Evolutionary conservation across 1,140 invertebrate genomes (phyloP).

Genomic region (Drosophila pectinifera): DNA sequence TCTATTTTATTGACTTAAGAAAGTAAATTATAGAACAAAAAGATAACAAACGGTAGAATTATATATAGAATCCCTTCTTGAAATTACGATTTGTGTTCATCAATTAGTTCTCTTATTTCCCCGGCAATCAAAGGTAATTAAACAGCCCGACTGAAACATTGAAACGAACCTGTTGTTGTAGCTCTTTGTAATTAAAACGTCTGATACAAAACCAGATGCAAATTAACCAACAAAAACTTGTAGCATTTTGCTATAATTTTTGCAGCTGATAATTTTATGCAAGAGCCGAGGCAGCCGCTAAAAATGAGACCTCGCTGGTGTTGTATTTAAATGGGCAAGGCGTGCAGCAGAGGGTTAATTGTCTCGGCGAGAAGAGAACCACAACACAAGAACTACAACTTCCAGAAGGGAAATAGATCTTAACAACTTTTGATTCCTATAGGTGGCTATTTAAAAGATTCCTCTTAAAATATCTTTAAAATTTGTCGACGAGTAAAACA

Average conservation of each 20-base stretch:
- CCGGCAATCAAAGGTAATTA: slow-evolving; percentile 53
- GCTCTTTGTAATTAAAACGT: slow-evolving; percentile 55
- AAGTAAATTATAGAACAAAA: too few species aligned
- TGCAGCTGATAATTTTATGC: slow-evolving; percentile 62
- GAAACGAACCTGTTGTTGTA: slow-evolving; percentile 52
- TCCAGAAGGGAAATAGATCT: not conserved
- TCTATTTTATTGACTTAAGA: too few species aligned
- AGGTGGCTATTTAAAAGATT: too few species aligned
- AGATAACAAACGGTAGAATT: too few species aligned
- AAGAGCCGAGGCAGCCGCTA: slow-evolving; percentile 26
- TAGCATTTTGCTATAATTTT: slow-evolving; percentile 63
- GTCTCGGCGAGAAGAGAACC: slow-evolving; percentile 16
- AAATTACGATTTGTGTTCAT: slow-evolving; percentile 34
- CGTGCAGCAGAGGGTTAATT: slow-evolving; percentile 28
- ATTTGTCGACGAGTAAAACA: too few species aligned
- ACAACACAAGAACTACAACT: slow-evolving; percentile 21
- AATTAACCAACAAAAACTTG: slow-evolving; percentile 60
- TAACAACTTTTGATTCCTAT: not conserved
- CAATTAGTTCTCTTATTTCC: slow-evolving; percentile 26
- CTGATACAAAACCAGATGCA: slow-evolving; percentile 59
- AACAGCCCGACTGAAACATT: slow-evolving; percentile 49
- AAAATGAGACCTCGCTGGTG: slow-evolving; percentile 22
- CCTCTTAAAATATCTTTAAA: too few species aligned
- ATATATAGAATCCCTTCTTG: not conserved
- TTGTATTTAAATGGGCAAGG: slow-evolving; percentile 5